Conservation (phyloP, 92 coral and sea anemone genomes). For the Porites lobata region DNA sequence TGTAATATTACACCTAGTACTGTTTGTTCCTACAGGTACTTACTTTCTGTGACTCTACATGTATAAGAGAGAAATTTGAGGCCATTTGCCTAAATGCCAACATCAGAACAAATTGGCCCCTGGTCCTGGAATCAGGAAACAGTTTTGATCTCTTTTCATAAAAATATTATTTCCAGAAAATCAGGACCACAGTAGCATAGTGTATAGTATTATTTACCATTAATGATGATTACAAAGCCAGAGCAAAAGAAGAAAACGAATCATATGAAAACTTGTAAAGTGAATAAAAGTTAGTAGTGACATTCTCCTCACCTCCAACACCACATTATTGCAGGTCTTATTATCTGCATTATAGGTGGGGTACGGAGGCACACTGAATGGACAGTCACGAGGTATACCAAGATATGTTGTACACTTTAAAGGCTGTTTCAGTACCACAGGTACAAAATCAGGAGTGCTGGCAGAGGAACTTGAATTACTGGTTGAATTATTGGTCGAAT, state of each 20-base stretch:
- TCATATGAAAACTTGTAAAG: not conserved
- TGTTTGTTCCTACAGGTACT: too few species aligned
- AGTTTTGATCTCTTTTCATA: too few species aligned
- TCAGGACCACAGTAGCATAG: too few species aligned
- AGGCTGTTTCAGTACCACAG: conserved; percentile 68
- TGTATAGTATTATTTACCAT: too few species aligned
- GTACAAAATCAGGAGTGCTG: conserved; percentile 16
- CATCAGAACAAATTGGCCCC: too few species aligned
- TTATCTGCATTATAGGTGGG: conserved; percentile 75
- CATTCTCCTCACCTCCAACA: conserved; percentile 75
- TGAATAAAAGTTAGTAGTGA: not conserved
- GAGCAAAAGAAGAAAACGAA: not conserved
- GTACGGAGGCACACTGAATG: conserved; percentile 74
- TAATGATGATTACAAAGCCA: too few species aligned
- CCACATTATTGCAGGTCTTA: conserved; percentile 88
- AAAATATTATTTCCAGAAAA: too few species aligned
- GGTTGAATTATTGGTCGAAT: conserved; percentile 28
- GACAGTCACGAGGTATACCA: conserved; percentile 76
- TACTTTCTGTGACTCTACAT: too few species aligned
- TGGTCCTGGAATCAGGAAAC: too few species aligned
- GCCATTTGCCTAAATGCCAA: too few species aligned
- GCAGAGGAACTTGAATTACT: conserved; percentile 44
- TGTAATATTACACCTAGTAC: too few species aligned
- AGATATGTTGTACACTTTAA: conserved; percentile 72
- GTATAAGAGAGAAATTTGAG: too few species aligned